Evolutionary conservation across 2,888 invertebrate genomes (phyloP).

Genomic region (Cosmorhoe ocellata): DNA sequence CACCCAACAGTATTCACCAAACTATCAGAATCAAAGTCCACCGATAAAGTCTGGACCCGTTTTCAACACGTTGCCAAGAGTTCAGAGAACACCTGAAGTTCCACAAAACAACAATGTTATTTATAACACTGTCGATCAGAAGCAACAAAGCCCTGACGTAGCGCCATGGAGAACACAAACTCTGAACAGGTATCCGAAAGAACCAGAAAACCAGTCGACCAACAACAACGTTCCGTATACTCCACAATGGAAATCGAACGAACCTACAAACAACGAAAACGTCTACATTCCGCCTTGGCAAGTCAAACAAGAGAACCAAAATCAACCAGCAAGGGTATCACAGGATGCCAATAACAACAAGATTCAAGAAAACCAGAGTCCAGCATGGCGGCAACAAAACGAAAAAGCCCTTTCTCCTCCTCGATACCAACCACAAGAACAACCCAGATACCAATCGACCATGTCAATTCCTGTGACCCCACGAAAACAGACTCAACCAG

Average conservation of each 20-base stretch:
- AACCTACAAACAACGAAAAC: slow-evolving; percentile 58
- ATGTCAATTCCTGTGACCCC: slow-evolving; percentile 77
- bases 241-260: slow-evolving; percentile 66
- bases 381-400: slow-evolving; percentile 61
- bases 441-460: slow-evolving; percentile 71
- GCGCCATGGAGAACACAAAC: slow-evolving; percentile 73
- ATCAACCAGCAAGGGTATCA: slow-evolving; percentile 56
- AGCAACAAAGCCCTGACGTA: slow-evolving; percentile 49
- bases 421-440: slow-evolving; percentile 49
- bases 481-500: slow-evolving; percentile 54
- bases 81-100: slow-evolving; percentile 59
- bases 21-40: slow-evolving; percentile 54
- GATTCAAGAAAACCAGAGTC: slow-evolving; percentile 50
- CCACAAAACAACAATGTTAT: slow-evolving; percentile 55
- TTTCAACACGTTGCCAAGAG: slow-evolving; percentile 69
- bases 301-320: slow-evolving; percentile 56
- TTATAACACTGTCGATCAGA: slow-evolving; percentile 56
- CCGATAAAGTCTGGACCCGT: slow-evolving; percentile 49
- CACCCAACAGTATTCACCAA: slow-evolving; percentile 32
- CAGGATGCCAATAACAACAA: slow-evolving; percentile 63
- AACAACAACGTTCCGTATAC: slow-evolving; percentile 58
- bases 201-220: slow-evolving; percentile 49
- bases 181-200: slow-evolving; percentile 59
- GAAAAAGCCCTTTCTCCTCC: slow-evolving; percentile 47
- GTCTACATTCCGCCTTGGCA: slow-evolving; percentile 56